Evolutionary conservation across 2,888 invertebrate species (phyloP).

Genomic region (Arrhopalites spinosus): DNA sequence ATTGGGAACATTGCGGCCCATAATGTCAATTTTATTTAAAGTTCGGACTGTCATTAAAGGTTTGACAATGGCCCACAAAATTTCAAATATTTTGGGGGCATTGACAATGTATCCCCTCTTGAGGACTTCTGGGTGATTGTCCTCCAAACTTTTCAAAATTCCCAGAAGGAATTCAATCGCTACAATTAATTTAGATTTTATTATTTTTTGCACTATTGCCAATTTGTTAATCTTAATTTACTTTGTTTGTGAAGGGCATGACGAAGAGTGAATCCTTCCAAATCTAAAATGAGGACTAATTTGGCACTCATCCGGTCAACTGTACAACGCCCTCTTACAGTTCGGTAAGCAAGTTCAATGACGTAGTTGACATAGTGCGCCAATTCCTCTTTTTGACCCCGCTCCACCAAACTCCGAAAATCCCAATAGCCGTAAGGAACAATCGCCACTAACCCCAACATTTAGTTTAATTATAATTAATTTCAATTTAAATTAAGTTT

Average conservation of each 20-base stretch:
- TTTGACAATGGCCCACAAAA: slow-evolving; percentile 36
- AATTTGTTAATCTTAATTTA: too few relatives aligned
- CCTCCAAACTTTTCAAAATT: slow-evolving; percentile 21
- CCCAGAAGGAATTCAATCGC: slow-evolving; percentile 28
- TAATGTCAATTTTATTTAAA: slow-evolving; percentile 26
- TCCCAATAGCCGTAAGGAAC: slow-evolving; percentile 51
- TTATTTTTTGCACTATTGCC: too few relatives aligned
- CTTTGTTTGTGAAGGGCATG: slow-evolving; percentile 35
- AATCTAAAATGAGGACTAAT: slow-evolving; percentile 24
- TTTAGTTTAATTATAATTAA: too few relatives aligned
- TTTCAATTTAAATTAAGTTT: too few relatives aligned
- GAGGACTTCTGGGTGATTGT: slow-evolving; percentile 30
- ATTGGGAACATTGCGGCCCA: slow-evolving; percentile 15
- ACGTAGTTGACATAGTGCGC: slow-evolving; percentile 32
- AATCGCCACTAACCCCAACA: slow-evolving; percentile 33
- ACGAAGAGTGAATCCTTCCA: slow-evolving; percentile 32
- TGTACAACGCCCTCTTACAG: neutral
- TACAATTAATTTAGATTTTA: too few relatives aligned
- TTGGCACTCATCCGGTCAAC: slow-evolving; percentile 17
- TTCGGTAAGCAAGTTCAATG: slow-evolving; percentile 26
- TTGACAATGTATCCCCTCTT: neutral
- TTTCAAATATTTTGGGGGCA: slow-evolving; percentile 38
- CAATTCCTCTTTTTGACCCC: slow-evolving; percentile 37
- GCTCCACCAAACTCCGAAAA: slow-evolving; percentile 43
- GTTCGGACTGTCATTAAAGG: slow-evolving; percentile 36